These are phyloP conservation scores for Oxystoma pomonae DNA, from an alignment of 2,888 invertebrate genomes.

Conservation along the genomic window DNA sequence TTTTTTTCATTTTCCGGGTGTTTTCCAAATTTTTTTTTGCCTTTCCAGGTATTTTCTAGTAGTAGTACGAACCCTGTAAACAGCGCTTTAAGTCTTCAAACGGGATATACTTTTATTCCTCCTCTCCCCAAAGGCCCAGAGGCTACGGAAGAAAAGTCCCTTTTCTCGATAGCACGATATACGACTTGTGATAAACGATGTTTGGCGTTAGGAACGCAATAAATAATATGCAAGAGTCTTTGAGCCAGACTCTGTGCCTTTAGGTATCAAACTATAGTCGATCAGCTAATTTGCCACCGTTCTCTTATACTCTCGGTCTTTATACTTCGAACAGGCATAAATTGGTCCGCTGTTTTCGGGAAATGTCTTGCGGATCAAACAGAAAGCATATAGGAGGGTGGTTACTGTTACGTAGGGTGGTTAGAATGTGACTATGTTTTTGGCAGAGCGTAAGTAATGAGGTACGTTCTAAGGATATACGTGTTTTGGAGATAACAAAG, in stretches of 20 bases:
- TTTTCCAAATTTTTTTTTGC: too few species aligned
- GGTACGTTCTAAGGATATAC: too few species aligned
- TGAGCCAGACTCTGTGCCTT: conserved; percentile 46
- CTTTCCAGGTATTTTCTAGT: too few species aligned
- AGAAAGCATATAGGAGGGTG: conserved; percentile 50
- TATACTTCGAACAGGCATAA: conserved; percentile 8
- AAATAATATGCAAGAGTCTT: conserved; percentile 50
- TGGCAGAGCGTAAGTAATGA: too few species aligned
- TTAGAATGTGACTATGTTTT: conserved; percentile 33
- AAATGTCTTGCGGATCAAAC: conserved; percentile 49
- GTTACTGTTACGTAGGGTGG: conserved; percentile 42
- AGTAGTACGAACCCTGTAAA: too few species aligned
- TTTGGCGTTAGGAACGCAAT: conserved; percentile 49
- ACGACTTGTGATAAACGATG: conserved; percentile 38
- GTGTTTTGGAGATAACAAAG: too few species aligned
- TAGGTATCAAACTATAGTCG: conserved; percentile 43
- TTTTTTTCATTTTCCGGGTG: too few species aligned
- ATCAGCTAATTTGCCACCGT: conserved; percentile 23
- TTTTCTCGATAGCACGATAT: conserved; percentile 23
- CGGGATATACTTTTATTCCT: too few species aligned
- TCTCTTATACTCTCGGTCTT: neutral
- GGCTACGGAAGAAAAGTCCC: conserved; percentile 20
- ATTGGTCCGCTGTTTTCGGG: conserved; percentile 40
- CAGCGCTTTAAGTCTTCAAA: too few species aligned
- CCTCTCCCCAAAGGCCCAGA: neutral